Percentiles rank a stretch among this genome's conserved stretches.
Evolutionary conservation across 2,888 invertebrate genomes (phyloP).

Genomic region (Heliconius aoede): DNA sequence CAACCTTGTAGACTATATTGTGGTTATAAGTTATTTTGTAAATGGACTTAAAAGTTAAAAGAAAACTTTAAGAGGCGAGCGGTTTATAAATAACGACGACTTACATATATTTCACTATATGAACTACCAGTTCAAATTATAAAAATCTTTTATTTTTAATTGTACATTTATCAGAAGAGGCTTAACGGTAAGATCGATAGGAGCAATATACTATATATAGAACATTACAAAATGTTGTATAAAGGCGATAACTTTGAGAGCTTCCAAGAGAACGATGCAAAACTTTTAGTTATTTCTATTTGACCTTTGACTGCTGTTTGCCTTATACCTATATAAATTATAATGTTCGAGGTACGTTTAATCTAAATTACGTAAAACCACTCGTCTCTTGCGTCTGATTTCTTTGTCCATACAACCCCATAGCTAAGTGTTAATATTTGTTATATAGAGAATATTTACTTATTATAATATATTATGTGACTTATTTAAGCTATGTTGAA

Average conservation of each 20-base stretch:
- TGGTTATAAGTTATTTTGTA: not conserved
- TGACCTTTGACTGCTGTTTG: not conserved
- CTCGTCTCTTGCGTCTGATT: constrained; percentile 50
- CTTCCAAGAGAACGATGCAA: not conserved
- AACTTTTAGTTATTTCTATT: not conserved
- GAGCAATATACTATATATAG: too few species aligned
- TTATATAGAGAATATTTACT: constrained; percentile 51
- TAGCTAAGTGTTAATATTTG: constrained; percentile 52
- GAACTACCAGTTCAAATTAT: too few species aligned
- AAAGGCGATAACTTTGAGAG: not conserved
- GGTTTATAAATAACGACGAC: not conserved
- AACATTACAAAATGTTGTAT: not conserved
- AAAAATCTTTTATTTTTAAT: too few species aligned
- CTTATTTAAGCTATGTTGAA: constrained; percentile 59
- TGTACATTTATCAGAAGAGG: too few species aligned
- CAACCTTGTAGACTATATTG: not conserved
- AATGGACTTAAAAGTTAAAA: constrained; percentile 4
- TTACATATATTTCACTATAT: too few species aligned
- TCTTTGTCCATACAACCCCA: constrained; percentile 49
- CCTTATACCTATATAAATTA: not conserved
- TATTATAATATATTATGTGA: constrained; percentile 50
- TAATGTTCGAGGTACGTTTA: not conserved
- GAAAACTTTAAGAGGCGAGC: constrained; percentile 6
- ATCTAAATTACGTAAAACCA: not conserved
- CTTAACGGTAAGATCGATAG: not conserved